A percentile compares a stretch with the other conserved stretches of the same genome.
Conservation (phyloP, 2,797 vertebrate genomes). For the Pampus argenteus region DNA sequence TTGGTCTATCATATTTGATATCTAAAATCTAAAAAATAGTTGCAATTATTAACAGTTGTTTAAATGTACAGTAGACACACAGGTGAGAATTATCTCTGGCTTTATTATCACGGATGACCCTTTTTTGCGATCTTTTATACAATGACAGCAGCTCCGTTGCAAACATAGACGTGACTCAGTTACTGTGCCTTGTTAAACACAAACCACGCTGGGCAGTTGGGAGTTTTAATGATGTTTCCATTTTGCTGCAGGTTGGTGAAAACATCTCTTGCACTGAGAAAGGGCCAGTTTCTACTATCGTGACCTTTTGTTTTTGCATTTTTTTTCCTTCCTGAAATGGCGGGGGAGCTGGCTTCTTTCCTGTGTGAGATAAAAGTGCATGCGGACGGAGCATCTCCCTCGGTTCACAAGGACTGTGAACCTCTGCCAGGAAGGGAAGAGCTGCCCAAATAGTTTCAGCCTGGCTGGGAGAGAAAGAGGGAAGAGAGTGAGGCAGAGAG, state of each 20-base stretch:
- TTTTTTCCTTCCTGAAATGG: not conserved
- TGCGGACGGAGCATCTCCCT: constrained; percentile 13
- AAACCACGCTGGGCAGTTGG: not conserved
- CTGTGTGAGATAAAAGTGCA: constrained; percentile 51
- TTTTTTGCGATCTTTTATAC: not conserved
- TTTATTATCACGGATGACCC: not conserved
- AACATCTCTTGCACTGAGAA: not conserved
- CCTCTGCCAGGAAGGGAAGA: constrained; percentile 47
- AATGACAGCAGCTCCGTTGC: not conserved
- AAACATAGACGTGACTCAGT: not conserved
- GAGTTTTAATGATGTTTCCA: not conserved
- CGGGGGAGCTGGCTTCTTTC: constrained; percentile 36
- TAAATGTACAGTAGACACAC: not conserved
- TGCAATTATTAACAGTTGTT: no score
- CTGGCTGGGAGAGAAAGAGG: constrained; percentile 22
- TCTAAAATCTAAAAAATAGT: no score
- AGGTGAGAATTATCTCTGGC: no score
- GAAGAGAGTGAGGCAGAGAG: not conserved
- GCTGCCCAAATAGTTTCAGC: constrained; percentile 40
- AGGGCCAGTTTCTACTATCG: constrained; percentile 2
- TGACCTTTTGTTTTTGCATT: constrained; percentile 3
- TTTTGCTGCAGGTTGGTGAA: not conserved
- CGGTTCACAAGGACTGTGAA: constrained; percentile 19
- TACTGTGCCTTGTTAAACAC: not conserved
- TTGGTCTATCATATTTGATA: no score